Base-by-base conservation (phyloP, 2,888 invertebrate genomes). In the Leptinotarsa tumamoca region DNA sequence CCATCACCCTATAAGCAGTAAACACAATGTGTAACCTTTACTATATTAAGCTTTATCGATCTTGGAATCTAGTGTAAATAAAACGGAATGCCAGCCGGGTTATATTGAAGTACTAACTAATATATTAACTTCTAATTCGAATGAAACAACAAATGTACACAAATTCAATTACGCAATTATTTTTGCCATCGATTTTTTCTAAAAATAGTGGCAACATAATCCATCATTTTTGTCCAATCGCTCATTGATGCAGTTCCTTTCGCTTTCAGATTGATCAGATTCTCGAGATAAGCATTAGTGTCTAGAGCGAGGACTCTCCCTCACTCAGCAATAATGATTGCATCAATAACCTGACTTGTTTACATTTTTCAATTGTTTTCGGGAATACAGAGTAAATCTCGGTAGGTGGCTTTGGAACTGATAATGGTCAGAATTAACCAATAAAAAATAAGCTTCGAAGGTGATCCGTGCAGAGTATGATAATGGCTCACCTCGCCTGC, bases 151-250 rank as follows among this genome's bases (percentile, higher is more conserved):
- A 56, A 49, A 58, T 70, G 58, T 70, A 58, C 43, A 43, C 51
- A 15, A 21, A 58, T 61, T 21, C 79, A 83, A 84, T 85, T 83
- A 84, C 80, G 76, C 79, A 82, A 85, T 85, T 83, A 84, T 83
- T 82, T 82, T 80, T 74, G 79, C 74, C 72, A 85, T 85, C 85
- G 85, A 85, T 86, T 81, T 71, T 78, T 82, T 80, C 83, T 86
- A 84, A 83, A 83, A 83, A 83, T 84, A 84, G 83, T 80, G 74
- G 72, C 76, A 79, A 74, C 77, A 67, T 78, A 78, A 79, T 79
- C 76, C 78, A 81, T 81, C 80, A 80, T 80, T 81, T 80, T 80
- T 76, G 75, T 75, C 58, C 68, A 72, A 21, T 68, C 67, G 67
- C 67, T 73, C 71, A 69, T 56, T 27, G 21, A 69, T 56, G 17